Evolutionary conservation across 1,140 invertebrate genomes (phyloP).

Genomic region (Drosophila lini): DNA sequence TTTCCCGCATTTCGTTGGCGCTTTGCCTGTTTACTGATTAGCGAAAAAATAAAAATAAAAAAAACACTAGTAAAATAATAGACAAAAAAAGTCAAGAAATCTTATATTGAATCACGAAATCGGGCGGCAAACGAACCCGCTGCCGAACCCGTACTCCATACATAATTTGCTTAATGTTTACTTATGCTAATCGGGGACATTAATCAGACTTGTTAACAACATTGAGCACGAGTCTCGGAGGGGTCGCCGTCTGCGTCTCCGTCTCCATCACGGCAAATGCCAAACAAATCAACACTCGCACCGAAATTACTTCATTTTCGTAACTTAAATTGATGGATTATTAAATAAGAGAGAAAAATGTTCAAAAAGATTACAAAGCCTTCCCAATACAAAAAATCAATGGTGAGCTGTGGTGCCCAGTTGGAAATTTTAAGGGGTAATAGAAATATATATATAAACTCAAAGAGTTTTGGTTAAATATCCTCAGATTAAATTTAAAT

Average conservation of each 20-base stretch:
- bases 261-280: constrained; percentile 28
- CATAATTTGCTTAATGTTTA: constrained; percentile 76
- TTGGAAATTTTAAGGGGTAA: constrained; percentile 27
- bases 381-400: constrained; percentile 23
- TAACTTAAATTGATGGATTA: constrained; percentile 72
- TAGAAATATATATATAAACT: no score
- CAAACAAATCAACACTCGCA: constrained; percentile 43
- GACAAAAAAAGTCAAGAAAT: constrained; percentile 47
- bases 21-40: constrained; percentile 54
- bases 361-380: constrained; percentile 51
- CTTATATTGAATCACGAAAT: constrained; percentile 72
- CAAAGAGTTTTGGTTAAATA: no score
- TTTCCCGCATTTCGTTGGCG: constrained; percentile 26
- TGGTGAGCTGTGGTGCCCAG: constrained; percentile 7
- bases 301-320: constrained; percentile 52
- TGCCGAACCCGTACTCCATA: constrained; percentile 38
- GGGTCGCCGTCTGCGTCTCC: constrained; percentile 25
- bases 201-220: constrained; percentile 78
- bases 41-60: constrained; percentile 18
- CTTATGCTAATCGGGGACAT: constrained; percentile 76
- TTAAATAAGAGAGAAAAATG: constrained; percentile 56
- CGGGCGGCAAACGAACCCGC: constrained; percentile 35
- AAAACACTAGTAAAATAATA: constrained; percentile 42
- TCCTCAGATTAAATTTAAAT: no score
- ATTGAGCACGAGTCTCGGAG: constrained; percentile 54